These are phyloP conservation scores for Suillia variegata DNA, from an alignment of 2,888 invertebrate species.

Conservation along the genomic window DNA sequence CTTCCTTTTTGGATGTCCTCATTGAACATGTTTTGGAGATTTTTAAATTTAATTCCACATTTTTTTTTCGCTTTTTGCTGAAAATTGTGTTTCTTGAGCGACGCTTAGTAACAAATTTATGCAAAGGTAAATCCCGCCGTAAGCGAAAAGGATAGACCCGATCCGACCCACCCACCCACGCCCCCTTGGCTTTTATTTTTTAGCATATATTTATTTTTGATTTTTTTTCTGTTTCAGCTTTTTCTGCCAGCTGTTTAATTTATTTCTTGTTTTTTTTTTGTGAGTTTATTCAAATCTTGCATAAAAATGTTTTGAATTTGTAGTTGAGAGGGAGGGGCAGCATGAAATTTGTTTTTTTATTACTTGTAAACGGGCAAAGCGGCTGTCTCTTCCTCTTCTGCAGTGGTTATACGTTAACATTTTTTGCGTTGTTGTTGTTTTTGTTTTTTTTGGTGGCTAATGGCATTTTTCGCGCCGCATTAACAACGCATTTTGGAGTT, in stretches of 20 bases:
- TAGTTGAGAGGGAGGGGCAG: too few relatives aligned
- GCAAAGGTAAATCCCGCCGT: not conserved
- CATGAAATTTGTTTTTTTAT: too few relatives aligned
- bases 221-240: not conserved
- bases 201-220: not conserved
- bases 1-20: too few relatives aligned
- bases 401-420: too few relatives aligned
- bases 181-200: not conserved
- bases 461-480: not conserved
- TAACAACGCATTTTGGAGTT: not conserved
- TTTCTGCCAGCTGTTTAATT: not conserved
- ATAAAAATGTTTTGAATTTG: not conserved
- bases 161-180: not conserved
- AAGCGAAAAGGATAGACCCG: not conserved
- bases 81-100: not conserved
- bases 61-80: not conserved
- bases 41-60: too few relatives aligned
- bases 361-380: too few relatives aligned
- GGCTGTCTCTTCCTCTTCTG: too few relatives aligned
- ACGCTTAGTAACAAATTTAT: not conserved
- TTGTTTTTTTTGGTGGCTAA: not conserved
- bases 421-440: too few relatives aligned
- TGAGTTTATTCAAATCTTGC: not conserved
- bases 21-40: too few relatives aligned
- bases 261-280: not conserved